Evolutionary conservation across 2,797 vertebrate genomes (phyloP), one percentile per base, ranked within the genome.

Genomic region (Buphagus erythrorhynchus): DNA sequence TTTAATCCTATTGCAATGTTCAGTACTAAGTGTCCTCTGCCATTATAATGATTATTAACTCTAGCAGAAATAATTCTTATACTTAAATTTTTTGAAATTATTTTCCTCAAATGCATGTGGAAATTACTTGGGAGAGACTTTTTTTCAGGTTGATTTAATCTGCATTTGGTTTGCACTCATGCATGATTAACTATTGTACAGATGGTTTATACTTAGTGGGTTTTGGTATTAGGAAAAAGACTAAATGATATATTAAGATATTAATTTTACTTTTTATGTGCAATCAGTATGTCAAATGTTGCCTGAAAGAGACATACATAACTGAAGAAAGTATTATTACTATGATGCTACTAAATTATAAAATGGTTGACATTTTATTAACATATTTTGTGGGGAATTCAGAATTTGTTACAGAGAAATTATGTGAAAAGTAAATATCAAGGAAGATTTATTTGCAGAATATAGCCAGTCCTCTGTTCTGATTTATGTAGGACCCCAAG

Each of bases 361-460:
- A 66, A 80, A 72, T 22, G 13, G 31, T 45, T 75, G 92, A 88
- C 17, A 0, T 75, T 90, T 95, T 91, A 92, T 75, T 86, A 90
- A 31, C 16, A 6, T 86, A 77, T 80, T 78, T 95, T 22, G 4
- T 75, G 66, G 31, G 33, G 79, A 94, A 93, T 83, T 75, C 62
- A 88, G 69, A 91, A 66, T 95, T 78, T 75, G 57, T 90, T 93
- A 61, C 65, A 80, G 61, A 88, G 36, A 94, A 94, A 49, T 86
- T 92, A 93, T 66, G 58, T 42, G 65, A 91, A 54, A 92, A 91
- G 57, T 68, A 79, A 95, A 57, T 75, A 88, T 90, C 54, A 43
- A 74, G 29, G 62, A 94, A 96, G 87, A 97, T 96, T 95, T 95
- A 95, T 94, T 93, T 86, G 78, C 49, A 91, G 73, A 87, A 86